A percentile compares a stretch with the other conserved stretches of the same genome.
phyloP scores from a whole-genome alignment of 2,113 vertebrate species.

The Platysteira castanea region DNA sequence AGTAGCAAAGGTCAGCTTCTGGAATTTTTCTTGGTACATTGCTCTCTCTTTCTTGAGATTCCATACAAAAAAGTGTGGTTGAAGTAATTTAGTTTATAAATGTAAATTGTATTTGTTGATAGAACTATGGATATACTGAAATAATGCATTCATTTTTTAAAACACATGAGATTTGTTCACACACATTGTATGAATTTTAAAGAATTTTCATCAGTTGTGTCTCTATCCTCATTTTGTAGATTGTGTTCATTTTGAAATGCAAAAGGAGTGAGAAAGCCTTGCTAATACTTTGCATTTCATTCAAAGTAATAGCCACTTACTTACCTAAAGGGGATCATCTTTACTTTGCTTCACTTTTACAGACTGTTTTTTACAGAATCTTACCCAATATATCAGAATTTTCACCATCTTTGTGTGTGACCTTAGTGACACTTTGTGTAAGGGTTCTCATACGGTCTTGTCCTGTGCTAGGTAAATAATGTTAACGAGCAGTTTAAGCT shows the following conservation, averaged over 20 bases:
- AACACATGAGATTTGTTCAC: background rate
- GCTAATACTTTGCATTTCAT: background rate
- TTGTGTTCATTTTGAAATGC: background rate
- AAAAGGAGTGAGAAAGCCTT: background rate
- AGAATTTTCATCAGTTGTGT: background rate
- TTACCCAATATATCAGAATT: background rate
- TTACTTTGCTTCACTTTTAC: background rate
- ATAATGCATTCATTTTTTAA: background rate
- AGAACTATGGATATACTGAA: background rate
- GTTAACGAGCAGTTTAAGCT: background rate
- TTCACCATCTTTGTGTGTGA: background rate
- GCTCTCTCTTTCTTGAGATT: background rate
- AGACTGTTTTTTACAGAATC: background rate
- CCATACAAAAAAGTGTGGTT: background rate
- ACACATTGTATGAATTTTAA: background rate
- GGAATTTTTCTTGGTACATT: background rate
- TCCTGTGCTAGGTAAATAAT: background rate
- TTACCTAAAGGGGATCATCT: background rate
- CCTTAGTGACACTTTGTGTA: background rate
- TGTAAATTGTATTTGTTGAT: background rate
- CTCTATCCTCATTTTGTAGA: background rate
- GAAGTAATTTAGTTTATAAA: background rate
- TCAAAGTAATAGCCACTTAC: background rate
- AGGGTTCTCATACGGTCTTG: background rate
- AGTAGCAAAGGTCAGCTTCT: background rate